Base-by-base conservation (phyloP, 2,888 invertebrate species). In the Eucriotettix oculatus region DNA sequence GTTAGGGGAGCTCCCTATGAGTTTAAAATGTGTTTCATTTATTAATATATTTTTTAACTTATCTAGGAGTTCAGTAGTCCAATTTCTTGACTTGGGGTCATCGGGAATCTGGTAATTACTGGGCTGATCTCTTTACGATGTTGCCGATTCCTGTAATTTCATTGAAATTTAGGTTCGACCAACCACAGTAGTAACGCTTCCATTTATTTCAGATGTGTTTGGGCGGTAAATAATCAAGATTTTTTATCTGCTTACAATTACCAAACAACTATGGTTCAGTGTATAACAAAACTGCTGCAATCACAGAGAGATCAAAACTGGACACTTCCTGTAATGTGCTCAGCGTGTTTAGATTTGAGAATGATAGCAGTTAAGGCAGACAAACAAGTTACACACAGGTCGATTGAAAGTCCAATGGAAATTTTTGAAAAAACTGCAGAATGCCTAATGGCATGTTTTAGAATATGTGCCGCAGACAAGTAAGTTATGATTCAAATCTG, bases 391-490 rank as follows among this genome's bases (percentile, higher is more conserved):
- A 70, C 68, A 10, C 71, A 71, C 11, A 58, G 62, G 58, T 64
- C 64, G 42, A 62, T 65, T 58, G 67, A 68, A 61, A 66, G 75
- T 73, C 68, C 73, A 12, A 64, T 69, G 52, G 90, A 89, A 71
- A 84, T 85, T 52, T 69, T 96, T 59, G 96, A 96, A 73, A 95
- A 93, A 71, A 92, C 95, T 17, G 95, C 96, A 0, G 96, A 97
- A 69, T 85, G 87, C 68, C 76, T 97, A 42, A 90, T 97, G 82
- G 87, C 87, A 5, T 92, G 93, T 73, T 97, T 97, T 75, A 79
- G 96, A 67, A 89, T 96, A 9, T 97, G 96, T 74, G 94, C 95
- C 14, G 92, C 92, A 29, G 96, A 97, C 72, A 94, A 90, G 78
- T 79, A 67, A 68, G 75, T 71, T 17, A 29, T 29, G 14, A 14